Evolutionary conservation across 2,888 invertebrate genomes (phyloP), one percentile per base, ranked within the genome.

Genomic region (Stramonita haemastoma): DNA sequence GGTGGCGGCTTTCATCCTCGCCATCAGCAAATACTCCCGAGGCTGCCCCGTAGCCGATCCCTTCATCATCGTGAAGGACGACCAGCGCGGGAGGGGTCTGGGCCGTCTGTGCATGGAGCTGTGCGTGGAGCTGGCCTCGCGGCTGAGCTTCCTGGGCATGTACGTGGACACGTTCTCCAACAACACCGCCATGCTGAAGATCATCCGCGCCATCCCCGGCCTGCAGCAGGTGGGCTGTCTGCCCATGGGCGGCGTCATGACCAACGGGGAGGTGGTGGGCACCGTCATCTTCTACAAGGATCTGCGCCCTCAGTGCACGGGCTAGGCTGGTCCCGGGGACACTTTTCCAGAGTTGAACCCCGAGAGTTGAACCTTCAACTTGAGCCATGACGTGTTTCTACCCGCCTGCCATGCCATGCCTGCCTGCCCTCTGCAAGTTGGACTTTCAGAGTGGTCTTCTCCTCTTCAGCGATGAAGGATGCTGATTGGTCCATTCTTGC

Each of bases 161-260:
- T 93, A 93, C 88, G 91, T 93, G 11, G 93, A 93, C 90, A 93
- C 92, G 2, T 93, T 93, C 87, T 91, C 91, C 83, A 93, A 93
- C 87, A 93, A 93, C 87, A 88, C 36, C 6, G 92, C 92, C 34
- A 92, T 93, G 92, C 91, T 92, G 57, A 90, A 90, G 29, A 93
- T 93, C 57, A 87, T 93, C 17, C 91, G 91, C 56, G 91, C 90
- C 85, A 36, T 93, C 13, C 92, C 91, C n/a, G 93, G 93, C 13
- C 91, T 93, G 77, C 77, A 90, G n/a, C 90, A 91, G 86, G 92
- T 93, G 15, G 93, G 93, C 34, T 92, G 90, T 89, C 90, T 93
- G 46, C 93, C 93, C 86, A 91, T 93, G 91, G 93, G 91, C 5
- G 93, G 93, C n/a, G 87, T 91, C n/a, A 88, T 92, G 84, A 92